These are phyloP conservation scores for Aphrocallistes beatrix DNA, from an alignment of 37 sponge, comb jelly and placozoan species.

Conservation along the genomic window DNA sequence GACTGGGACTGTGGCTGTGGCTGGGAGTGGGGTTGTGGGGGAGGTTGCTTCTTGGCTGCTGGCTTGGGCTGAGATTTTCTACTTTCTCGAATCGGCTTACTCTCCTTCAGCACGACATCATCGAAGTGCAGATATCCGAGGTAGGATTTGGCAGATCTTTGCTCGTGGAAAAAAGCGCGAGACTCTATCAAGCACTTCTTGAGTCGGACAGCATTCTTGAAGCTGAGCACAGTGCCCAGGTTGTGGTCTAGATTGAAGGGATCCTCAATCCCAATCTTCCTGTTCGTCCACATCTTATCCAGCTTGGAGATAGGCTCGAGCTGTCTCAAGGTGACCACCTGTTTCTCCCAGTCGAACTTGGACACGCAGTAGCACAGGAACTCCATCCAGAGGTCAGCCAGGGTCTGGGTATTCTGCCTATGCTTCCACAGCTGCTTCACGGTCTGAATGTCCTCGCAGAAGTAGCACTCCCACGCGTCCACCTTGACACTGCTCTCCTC, in stretches of 20 bases:
- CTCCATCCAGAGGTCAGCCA: neutral
- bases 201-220: constrained; percentile 25
- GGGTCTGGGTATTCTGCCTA: neutral
- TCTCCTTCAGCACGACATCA: too few relatives aligned
- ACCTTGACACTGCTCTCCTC: neutral
- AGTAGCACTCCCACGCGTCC: constrained; percentile 42
- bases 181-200: neutral
- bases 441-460: neutral
- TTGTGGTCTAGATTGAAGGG: constrained; percentile 82
- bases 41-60: too few relatives aligned
- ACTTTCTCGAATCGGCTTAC: too few relatives aligned
- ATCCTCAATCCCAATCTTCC: constrained; percentile 64
- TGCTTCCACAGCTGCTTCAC: constrained; percentile 24
- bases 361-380: constrained; percentile 35
- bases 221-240: constrained; percentile 36
- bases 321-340: constrained; percentile 51
- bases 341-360: constrained; percentile 42
- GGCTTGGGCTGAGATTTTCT: too few relatives aligned
- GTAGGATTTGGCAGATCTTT: neutral
- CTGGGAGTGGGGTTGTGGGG: too few relatives aligned
- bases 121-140: neutral
- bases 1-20: neutral
- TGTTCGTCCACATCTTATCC: constrained; percentile 65
- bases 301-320: constrained; percentile 42
- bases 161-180: neutral